Conservation (phyloP, 2,888 invertebrate genomes). For the Campoplex capitator region DNA sequence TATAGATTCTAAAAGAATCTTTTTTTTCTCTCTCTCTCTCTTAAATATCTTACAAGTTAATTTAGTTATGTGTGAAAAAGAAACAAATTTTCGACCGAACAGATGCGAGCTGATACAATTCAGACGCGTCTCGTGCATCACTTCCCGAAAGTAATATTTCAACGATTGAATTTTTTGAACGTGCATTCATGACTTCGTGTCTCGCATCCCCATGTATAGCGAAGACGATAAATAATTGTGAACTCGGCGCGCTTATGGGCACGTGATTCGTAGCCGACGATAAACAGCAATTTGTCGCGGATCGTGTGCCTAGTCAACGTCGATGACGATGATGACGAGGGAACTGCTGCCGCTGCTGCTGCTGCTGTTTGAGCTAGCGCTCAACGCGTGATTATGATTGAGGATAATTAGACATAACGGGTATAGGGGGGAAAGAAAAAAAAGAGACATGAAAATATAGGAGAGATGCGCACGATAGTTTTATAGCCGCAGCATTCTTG, state of each 20-base stretch:
- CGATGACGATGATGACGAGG: constrained; percentile 58
- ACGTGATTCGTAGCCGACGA: constrained; percentile 55
- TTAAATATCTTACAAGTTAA: neutral
- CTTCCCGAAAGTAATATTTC: neutral
- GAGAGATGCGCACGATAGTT: constrained; percentile 55
- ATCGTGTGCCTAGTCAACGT: constrained; percentile 52
- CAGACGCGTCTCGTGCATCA: neutral
- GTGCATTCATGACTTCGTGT: neutral
- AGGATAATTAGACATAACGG: constrained; percentile 73
- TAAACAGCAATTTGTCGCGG: constrained; percentile 67
- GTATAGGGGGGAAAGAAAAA: neutral
- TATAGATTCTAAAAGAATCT: neutral
- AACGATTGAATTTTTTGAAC: neutral
- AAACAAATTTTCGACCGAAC: neutral
- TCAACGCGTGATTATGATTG: constrained; percentile 75
- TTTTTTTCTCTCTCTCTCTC: too few species aligned
- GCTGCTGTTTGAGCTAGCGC: constrained; percentile 57
- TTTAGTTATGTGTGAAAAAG: neutral
- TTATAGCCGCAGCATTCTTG: constrained; percentile 64
- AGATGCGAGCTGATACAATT: neutral
- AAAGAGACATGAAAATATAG: constrained; percentile 54
- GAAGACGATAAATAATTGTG: constrained; percentile 9
- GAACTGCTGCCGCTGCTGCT: constrained; percentile 3
- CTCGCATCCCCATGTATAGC: neutral
- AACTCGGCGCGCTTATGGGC: neutral